These are phyloP conservation scores for Galerucella pusilla DNA, from an alignment of 2,888 invertebrate genomes.

Conservation along the genomic window DNA sequence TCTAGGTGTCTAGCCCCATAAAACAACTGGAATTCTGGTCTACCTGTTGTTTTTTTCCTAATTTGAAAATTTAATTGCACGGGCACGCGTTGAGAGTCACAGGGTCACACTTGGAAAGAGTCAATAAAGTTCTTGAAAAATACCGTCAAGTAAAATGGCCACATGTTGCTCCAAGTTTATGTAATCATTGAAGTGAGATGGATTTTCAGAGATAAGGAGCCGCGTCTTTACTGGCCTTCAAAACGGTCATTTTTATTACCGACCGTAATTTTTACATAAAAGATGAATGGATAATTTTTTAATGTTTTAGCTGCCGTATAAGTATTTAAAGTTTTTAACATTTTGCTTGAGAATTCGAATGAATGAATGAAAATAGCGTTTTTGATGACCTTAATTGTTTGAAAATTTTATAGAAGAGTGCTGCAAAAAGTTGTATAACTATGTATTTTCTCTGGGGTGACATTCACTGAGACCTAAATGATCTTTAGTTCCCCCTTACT, in stretches of 20 bases:
- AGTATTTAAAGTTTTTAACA: neutral
- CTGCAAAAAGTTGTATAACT: no score
- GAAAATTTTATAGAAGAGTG: no score
- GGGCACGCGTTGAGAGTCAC: slow-evolving; percentile 53
- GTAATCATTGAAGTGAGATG: slow-evolving; percentile 53
- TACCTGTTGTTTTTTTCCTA: slow-evolving; percentile 43
- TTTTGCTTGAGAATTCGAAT: neutral
- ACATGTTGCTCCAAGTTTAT: slow-evolving; percentile 53
- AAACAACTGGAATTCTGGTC: slow-evolving; percentile 29
- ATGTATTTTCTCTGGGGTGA: no score
- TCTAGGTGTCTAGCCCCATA: slow-evolving; percentile 17
- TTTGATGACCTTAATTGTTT: no score
- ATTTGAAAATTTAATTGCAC: slow-evolving; percentile 53
- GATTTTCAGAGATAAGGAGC: slow-evolving; percentile 52
- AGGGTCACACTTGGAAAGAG: slow-evolving; percentile 43
- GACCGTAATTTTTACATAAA: slow-evolving; percentile 33
- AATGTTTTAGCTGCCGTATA: slow-evolving; percentile 10
- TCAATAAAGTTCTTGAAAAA: slow-evolving; percentile 46
- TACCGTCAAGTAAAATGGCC: slow-evolving; percentile 47
- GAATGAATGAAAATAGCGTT: neutral
- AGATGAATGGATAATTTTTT: slow-evolving; percentile 34
- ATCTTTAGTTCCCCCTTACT: no score
- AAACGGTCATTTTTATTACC: slow-evolving; percentile 48
- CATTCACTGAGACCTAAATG: no score
- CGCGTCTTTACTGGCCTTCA: slow-evolving; percentile 52